Evolutionary conservation across 1,140 invertebrate genomes (phyloP), one percentile per base, ranked within the genome.

Genomic region (Drosophila sucinea): DNA sequence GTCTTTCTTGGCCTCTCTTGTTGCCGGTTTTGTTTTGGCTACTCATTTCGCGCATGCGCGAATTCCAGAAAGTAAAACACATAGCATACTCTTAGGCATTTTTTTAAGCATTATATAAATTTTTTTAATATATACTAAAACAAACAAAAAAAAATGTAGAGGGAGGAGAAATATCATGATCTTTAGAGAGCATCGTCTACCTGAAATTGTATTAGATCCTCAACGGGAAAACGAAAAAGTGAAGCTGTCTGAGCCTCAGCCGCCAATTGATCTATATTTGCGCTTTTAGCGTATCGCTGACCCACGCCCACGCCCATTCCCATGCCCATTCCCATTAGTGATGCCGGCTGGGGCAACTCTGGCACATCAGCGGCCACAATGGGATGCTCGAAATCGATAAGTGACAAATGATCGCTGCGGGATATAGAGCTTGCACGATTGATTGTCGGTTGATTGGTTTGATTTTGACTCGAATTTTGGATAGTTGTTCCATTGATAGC

Each of bases 201-300:
- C 51, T 91, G 90, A 66, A 91, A 91, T 60, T 91, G 90, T 73
- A 91, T 91, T 17, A 91, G 72, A 77, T 91, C 90, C 74, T 91
- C 90, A 10, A 91, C 90, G 40, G 90, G 90, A 75, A 91, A 91
- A 8, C 90, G 83, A 61, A 91, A 91, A 1, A 91, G 73, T 23
- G 90, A 91, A 41, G 90, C 90, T 1, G 90, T 85, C 61, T 89
- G 83, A 5, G 90, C 90, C 77, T 91, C 90, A 5, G 83, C 79
- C 0, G 87, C 90, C 69, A 91, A 17, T 61, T 91, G 90, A 64
- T 91, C 90, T 17, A 91, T 80, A 44, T 85, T 79, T 5, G 72
- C 65, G 58, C 66, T 86, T 27, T 77, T 80, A 3, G 67, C 77
- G 30, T 78, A 84, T 17, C 81, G 86, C 57, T 64, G 82, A 27